Percentiles rank a stretch among this genome's conserved stretches.
Evolutionary conservation across 2,797 vertebrate species (phyloP).

Genomic region (Hylomyscus alleni): DNA sequence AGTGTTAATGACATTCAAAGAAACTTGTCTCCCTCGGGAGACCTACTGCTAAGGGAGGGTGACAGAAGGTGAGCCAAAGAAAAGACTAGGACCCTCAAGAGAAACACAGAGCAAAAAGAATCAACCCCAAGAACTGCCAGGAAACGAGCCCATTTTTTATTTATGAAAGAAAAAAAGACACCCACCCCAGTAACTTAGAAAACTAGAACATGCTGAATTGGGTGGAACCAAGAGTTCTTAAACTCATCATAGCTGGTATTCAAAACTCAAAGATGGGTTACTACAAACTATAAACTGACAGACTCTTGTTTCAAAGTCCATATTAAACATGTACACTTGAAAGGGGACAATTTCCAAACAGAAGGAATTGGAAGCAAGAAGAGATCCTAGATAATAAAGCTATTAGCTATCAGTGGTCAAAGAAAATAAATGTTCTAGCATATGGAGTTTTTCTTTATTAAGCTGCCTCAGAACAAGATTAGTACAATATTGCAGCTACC

Average conservation of each 20-base stretch:
- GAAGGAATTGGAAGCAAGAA: constrained; percentile 10
- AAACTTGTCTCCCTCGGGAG: neutral
- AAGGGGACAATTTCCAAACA: neutral
- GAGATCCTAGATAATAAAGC: neutral
- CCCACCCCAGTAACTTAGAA: constrained; percentile 7
- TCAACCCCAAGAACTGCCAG: neutral
- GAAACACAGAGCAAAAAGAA: neutral
- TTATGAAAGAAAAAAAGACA: constrained; percentile 60
- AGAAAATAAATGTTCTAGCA: neutral
- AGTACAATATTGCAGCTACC: constrained; percentile 13
- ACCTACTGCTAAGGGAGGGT: constrained; percentile 27
- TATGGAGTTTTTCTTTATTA: neutral
- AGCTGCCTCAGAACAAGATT: neutral
- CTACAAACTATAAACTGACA: neutral
- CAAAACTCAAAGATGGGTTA: constrained; percentile 48
- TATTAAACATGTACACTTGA: constrained; percentile 21
- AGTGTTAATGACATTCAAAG: constrained; percentile 60
- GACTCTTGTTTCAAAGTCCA: neutral
- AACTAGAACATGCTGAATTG: neutral
- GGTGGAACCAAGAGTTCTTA: constrained; percentile 58
- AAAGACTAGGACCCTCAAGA: constrained; percentile 45
- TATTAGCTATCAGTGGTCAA: neutral
- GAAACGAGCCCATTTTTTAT: neutral
- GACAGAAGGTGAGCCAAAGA: constrained; percentile 63
- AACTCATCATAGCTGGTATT: constrained; percentile 67